phyloP scores from a whole-genome alignment of 2,113 vertebrate species.

The Illadopsis cleaveri region DNA sequence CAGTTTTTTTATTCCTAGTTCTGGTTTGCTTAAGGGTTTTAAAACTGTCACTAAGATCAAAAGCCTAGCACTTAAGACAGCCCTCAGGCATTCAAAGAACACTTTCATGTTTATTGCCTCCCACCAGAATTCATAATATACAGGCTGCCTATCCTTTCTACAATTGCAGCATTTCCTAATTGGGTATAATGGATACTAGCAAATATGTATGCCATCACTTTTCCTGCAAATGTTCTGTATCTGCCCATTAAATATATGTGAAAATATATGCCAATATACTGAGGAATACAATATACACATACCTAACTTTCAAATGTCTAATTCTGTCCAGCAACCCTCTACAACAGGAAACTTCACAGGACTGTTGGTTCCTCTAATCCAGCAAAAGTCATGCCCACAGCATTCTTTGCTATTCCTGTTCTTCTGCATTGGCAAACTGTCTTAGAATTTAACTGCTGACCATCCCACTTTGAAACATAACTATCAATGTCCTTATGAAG shows the following conservation, averaged over 20 bases:
- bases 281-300: not conserved
- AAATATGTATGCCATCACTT: not conserved
- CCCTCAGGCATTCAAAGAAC: slow-evolving; percentile 21
- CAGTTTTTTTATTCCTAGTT: slow-evolving; percentile 61
- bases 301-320: not conserved
- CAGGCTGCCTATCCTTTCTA: not conserved
- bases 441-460: not conserved
- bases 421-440: not conserved
- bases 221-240: not conserved
- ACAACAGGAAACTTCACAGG: not conserved
- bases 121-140: slow-evolving; percentile 40
- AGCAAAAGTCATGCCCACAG: not conserved
- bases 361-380: not conserved
- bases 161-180: not conserved
- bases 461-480: not conserved
- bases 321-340: not conserved
- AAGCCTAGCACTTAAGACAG: slow-evolving; percentile 56
- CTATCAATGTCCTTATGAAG: not conserved
- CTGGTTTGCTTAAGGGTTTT: slow-evolving; percentile 64
- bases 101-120: slow-evolving; percentile 51
- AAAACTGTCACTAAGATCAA: slow-evolving; percentile 70
- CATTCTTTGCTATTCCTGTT: not conserved
- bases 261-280: not conserved
- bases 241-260: not conserved
- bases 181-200: not conserved